Conservation (phyloP, 2,797 vertebrate species). For the Paramormyrops hopkinsi region DNA sequence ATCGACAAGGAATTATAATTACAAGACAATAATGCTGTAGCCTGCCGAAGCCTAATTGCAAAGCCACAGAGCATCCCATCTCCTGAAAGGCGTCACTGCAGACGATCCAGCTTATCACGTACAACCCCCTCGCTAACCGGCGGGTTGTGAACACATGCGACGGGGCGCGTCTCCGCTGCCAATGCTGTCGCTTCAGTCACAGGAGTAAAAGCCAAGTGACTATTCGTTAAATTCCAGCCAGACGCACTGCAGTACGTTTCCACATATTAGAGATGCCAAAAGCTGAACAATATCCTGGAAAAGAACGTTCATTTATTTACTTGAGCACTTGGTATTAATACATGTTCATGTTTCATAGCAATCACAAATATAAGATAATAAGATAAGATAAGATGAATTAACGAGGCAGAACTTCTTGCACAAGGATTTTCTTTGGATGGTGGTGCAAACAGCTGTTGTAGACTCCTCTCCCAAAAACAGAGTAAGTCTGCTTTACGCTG, state of each 20-base stretch:
- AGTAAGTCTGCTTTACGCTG: background rate
- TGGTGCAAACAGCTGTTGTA: background rate
- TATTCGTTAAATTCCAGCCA: background rate
- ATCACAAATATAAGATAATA: background rate
- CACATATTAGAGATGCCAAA: background rate
- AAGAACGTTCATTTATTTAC: background rate
- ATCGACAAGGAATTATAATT: background rate
- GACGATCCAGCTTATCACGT: background rate
- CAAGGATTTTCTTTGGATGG: background rate
- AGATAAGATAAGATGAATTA: background rate
- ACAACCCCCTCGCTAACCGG: background rate
- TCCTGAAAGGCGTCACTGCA: background rate
- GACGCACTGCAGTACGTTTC: background rate
- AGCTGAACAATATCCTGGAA: background rate
- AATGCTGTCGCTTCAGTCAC: background rate
- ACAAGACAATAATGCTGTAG: background rate
- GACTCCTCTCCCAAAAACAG: background rate
- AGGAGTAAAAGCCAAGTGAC: slow-evolving; percentile 5
- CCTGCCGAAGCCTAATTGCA: background rate
- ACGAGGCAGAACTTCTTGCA: background rate
- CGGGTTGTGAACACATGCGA: background rate
- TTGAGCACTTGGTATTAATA: background rate
- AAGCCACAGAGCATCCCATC: background rate
- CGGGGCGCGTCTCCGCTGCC: background rate
- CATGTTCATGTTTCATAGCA: background rate